Evolutionary conservation across 1,140 invertebrate genomes (phyloP), one percentile per base, ranked within the genome.

Genomic region (Atta cephalotes): DNA sequence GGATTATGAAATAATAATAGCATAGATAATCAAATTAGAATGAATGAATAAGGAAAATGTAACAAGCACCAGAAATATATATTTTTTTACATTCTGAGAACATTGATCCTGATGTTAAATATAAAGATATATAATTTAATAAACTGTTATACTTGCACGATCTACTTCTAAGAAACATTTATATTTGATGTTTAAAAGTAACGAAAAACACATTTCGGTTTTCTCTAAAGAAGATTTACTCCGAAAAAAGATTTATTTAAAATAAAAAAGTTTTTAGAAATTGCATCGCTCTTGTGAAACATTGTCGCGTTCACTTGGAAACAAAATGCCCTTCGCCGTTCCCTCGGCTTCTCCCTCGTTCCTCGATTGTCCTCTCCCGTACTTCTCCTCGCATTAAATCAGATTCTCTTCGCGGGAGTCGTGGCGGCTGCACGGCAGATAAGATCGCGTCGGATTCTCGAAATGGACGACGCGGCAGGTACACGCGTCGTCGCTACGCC

Each of bases 401-500:
- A 93, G 88, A 89, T 89, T 87, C 86, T 93, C 91, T 92, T 92
- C 86, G 89, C 88, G 91, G 88, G 89, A 91, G 92, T 91, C 88
- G 81, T 68, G 85, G 58, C 35, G 87, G 81, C 76, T 80, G 79
- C 65, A 82, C 58, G 39, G 35, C 4, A 91, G 90, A 92, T 92
- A 92, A 92, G 86, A 93, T 92, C 92, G 79, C 86, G 86, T 92
- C 87, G 91, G 88, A 93, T 92, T 92, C 90, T 85, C 86, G 82
- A 93, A 92, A 92, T 81, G 78, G 87, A 82, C 78, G 89, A 91
- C 82, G 84, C 25, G 78, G 90, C 71, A 85, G 72, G 90, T 87
- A 79, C 76, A 90, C 65, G 86, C 65, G 66, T 87, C 74, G 60
- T 60, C 79, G 76, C 65, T 87, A 70, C 56, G 85, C 28, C 72